phyloP scores from a whole-genome alignment of 2,888 invertebrate genomes.

The Petrophora chlorosata region DNA sequence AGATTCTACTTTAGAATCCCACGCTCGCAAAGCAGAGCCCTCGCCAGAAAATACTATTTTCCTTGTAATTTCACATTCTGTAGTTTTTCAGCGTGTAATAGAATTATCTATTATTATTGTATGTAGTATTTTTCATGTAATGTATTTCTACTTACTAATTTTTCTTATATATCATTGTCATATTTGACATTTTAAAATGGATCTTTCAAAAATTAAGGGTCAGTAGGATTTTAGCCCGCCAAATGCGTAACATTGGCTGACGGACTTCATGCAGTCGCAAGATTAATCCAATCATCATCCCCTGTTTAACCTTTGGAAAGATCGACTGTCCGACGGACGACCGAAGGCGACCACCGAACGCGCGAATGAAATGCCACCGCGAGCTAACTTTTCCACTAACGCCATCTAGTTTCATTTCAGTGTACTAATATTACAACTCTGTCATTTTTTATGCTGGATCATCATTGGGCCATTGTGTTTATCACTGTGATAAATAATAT shows the following conservation, averaged over 20 bases:
- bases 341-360: slow-evolving; percentile 23
- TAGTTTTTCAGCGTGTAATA: too few relatives aligned
- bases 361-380: slow-evolving; percentile 47
- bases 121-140: too few relatives aligned
- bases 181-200: slow-evolving; percentile 21
- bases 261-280: slow-evolving; percentile 75
- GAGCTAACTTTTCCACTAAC: slow-evolving; percentile 45
- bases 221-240: slow-evolving; percentile 74
- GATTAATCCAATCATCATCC: slow-evolving; percentile 75
- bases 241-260: slow-evolving; percentile 75
- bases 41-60: too few relatives aligned
- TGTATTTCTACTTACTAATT: too few relatives aligned
- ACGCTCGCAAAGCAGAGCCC: too few relatives aligned
- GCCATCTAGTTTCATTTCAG: slow-evolving; percentile 52
- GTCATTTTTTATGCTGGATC: too few relatives aligned
- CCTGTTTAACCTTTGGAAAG: slow-evolving; percentile 81
- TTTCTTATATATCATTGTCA: neutral
- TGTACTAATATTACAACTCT: too few relatives aligned
- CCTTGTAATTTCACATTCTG: too few relatives aligned
- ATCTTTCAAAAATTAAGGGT: slow-evolving; percentile 68
- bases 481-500: too few relatives aligned
- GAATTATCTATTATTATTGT: too few relatives aligned
- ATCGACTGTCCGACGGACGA: slow-evolving; percentile 41
- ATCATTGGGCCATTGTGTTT: too few relatives aligned
- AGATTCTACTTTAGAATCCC: too few relatives aligned